Evolutionary conservation across 2,113 vertebrate genomes (phyloP).

Genomic region (Anarrhichthys ocellatus): DNA sequence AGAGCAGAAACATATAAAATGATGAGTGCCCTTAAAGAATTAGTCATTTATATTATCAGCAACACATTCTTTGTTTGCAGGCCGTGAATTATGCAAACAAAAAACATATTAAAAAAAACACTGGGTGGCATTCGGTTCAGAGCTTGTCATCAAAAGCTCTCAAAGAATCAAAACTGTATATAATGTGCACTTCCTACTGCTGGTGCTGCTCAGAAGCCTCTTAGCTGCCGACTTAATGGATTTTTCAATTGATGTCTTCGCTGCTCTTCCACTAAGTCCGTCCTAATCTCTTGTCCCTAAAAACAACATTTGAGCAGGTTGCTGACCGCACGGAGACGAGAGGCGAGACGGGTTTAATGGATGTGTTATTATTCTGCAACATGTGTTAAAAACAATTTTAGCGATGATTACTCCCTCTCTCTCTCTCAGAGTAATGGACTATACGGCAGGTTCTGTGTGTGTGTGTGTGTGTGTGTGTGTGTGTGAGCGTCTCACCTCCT

Average conservation of each 20-base stretch:
- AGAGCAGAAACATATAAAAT: constrained; percentile 10
- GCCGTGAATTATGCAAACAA: constrained; percentile 44
- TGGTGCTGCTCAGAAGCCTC: constrained; percentile 20
- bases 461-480: constrained; percentile 10
- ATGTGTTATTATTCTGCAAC: constrained; percentile 53
- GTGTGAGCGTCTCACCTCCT: background rate
- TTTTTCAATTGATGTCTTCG: constrained; percentile 41
- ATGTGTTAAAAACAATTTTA: constrained; percentile 48
- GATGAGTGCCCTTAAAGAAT: constrained; percentile 11
- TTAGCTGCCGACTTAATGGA: constrained; percentile 41
- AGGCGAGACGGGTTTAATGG: constrained; percentile 56
- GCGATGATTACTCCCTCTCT: constrained; percentile 49
- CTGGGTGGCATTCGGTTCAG: constrained; percentile 10
- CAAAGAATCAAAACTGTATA: constrained; percentile 11
- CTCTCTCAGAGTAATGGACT: constrained; percentile 47
- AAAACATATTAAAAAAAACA: background rate
- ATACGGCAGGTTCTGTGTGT: constrained; percentile 2
- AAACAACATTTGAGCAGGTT: constrained; percentile 48
- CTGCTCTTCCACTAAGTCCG: constrained; percentile 31
- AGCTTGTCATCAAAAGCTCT: constrained; percentile 40
- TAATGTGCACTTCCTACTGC: constrained; percentile 26
- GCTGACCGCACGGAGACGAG: constrained; percentile 41
- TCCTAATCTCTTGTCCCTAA: constrained; percentile 38
- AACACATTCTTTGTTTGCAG: background rate
- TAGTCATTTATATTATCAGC: constrained; percentile 20